phyloP scores from a whole-genome alignment of 1,140 invertebrate species.

The Metopolophium dirhodum region DNA sequence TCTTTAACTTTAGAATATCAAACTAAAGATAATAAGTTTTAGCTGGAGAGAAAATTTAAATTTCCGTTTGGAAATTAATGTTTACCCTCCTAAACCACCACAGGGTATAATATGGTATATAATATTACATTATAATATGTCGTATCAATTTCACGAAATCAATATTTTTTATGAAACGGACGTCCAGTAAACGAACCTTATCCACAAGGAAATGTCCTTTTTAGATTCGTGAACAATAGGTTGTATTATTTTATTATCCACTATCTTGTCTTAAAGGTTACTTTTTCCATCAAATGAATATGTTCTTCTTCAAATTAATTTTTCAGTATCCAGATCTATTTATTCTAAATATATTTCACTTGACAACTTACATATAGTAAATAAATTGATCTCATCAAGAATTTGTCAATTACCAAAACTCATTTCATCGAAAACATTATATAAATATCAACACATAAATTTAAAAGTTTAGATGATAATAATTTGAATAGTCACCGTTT shows the following conservation, averaged over 20 bases:
- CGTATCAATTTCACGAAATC: background rate
- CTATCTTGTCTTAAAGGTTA: background rate
- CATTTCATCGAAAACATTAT: slow-evolving; percentile 9
- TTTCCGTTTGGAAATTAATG: slow-evolving; percentile 5
- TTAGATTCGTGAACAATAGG: background rate
- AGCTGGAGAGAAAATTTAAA: background rate
- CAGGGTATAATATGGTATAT: background rate
- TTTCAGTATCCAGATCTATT: background rate
- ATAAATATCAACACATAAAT: slow-evolving; percentile 19
- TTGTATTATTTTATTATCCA: background rate
- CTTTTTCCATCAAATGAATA: background rate
- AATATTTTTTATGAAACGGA: background rate
- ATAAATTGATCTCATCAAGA: background rate
- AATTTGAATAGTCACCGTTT: slow-evolving; percentile 23
- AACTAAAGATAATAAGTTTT: background rate
- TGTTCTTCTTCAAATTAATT: background rate
- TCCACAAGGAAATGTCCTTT: background rate
- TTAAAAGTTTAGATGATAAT: slow-evolving; percentile 36
- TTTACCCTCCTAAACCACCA: background rate
- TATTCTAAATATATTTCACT: background rate
- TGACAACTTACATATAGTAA: background rate
- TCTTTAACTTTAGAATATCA: background rate
- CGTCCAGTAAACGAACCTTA: background rate
- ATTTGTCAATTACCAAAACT: background rate
- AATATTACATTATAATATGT: background rate